Conservation (phyloP, 2,113 vertebrate species). For the Egretta garzetta region DNA sequence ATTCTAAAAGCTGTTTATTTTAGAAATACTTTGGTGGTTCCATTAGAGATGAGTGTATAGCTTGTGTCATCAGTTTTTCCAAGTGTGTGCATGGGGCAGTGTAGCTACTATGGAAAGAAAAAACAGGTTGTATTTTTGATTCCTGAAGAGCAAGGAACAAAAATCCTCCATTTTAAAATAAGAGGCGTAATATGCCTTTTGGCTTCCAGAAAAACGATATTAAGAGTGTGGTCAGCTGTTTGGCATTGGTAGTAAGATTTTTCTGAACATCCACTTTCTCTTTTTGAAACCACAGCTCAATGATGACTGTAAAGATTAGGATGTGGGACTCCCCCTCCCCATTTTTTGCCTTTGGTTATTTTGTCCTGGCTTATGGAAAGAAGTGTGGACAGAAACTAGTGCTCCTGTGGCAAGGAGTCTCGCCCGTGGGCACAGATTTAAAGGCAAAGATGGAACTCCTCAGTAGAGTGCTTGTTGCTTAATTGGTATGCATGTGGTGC, state of each 20-base stretch:
- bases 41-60: neutral
- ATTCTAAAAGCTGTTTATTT: slow-evolving; percentile 45
- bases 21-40: slow-evolving; percentile 34
- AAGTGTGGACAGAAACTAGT: neutral
- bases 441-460: neutral
- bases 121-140: slow-evolving; percentile 37
- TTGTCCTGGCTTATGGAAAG: neutral
- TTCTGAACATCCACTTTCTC: slow-evolving; percentile 29
- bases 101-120: neutral
- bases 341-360: neutral
- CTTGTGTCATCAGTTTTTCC: slow-evolving; percentile 24
- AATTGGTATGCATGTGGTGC: neutral
- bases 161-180: slow-evolving; percentile 22
- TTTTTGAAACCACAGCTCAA: slow-evolving; percentile 16
- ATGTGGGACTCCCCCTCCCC: neutral
- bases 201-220: neutral
- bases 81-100: neutral
- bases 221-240: slow-evolving; percentile 25
- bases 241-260: slow-evolving; percentile 7
- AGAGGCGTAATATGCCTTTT: neutral
- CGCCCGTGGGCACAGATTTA: neutral
- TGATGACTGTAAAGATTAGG: slow-evolving; percentile 23
- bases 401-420: neutral
- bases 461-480: neutral
- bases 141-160: slow-evolving; percentile 20